Conservation (phyloP, 2,113 vertebrate genomes). For the Danionella cerebrum region DNA sequence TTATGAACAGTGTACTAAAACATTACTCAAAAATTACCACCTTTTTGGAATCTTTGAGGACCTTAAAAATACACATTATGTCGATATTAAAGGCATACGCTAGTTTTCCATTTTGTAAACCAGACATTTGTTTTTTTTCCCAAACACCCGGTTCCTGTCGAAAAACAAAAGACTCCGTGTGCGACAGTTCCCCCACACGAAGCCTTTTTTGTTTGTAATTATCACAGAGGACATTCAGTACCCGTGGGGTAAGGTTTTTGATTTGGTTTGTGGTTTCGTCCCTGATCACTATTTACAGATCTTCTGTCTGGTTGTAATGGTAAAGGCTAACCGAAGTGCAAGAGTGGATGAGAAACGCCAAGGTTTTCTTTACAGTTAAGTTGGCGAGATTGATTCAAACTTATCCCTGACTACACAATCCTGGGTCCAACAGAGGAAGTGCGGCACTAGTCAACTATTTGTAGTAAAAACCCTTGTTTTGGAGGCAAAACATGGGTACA, state of each 20-base stretch:
- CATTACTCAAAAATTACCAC: no score
- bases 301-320: conserved; percentile 27
- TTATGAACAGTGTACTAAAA: no score
- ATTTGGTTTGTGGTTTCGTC: conserved; percentile 47
- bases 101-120: no score
- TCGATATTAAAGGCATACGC: no score
- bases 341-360: background rate
- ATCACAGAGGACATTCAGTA: conserved; percentile 64
- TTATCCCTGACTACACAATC: no score
- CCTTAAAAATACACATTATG: conserved; percentile 36
- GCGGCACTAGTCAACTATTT: no score
- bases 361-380: background rate
- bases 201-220: conserved; percentile 63
- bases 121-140: conserved; percentile 16
- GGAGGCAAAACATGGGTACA: no score
- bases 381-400: no score
- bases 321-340: conserved; percentile 10
- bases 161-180: conserved; percentile 60
- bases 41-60: no score
- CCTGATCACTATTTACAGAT: conserved; percentile 47
- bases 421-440: no score
- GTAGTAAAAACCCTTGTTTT: no score
- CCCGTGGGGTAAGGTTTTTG: conserved; percentile 51
- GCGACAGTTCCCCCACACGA: conserved; percentile 51
- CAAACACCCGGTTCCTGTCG: conserved; percentile 35